Evolutionary conservation across 2,797 vertebrate genomes (phyloP).

Genomic region (Chlorospingus flavigularis): DNA sequence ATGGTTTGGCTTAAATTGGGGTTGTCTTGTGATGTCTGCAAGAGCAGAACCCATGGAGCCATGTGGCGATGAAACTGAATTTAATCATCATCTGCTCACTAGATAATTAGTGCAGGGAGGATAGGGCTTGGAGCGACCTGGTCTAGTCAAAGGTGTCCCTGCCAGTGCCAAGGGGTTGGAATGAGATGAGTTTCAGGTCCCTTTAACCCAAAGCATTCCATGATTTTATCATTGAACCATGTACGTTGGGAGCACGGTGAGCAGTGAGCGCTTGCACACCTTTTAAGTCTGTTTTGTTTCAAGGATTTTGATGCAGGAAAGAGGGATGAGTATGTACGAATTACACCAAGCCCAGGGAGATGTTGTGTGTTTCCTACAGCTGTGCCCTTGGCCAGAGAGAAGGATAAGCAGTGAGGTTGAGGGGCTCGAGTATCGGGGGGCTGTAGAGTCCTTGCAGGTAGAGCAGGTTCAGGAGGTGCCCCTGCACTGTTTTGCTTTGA

Average conservation of each 20-base stretch:
- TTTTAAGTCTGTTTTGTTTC: neutral
- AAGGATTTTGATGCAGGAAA: neutral
- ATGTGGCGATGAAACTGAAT: neutral
- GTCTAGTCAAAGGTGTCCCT: neutral
- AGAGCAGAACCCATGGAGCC: neutral
- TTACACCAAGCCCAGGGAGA: neutral
- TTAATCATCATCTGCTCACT: neutral
- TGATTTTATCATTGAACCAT: neutral
- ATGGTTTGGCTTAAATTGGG: neutral
- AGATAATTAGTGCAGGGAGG: neutral
- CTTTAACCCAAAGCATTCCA: neutral
- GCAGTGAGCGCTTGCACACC: fast-evolving
- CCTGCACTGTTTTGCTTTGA: neutral
- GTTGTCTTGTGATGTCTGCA: neutral
- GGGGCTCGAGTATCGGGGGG: neutral
- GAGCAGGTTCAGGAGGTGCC: neutral
- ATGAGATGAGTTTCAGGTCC: neutral
- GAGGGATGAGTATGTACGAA: neutral
- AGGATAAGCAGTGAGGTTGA: neutral
- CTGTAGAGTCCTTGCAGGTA: neutral
- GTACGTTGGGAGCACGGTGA: neutral
- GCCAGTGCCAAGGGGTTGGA: neutral
- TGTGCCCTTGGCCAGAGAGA: neutral
- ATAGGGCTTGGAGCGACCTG: neutral
- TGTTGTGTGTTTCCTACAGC: neutral